Conservation (phyloP, 2,888 invertebrate species). For the Bombylius major region DNA sequence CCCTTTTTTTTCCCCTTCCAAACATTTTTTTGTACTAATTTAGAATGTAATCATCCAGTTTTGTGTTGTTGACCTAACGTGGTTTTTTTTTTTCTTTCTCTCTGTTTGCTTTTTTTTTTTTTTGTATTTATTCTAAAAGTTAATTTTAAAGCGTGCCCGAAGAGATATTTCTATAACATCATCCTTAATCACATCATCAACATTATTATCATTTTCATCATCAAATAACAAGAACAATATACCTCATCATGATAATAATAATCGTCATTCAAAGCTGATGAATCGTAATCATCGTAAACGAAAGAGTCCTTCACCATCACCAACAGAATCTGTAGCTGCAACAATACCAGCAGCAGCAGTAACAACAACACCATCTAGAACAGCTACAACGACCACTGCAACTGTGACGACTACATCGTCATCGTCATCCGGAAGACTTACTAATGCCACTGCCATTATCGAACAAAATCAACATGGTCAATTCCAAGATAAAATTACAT, state of each 20-base stretch:
- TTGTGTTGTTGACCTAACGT: not conserved
- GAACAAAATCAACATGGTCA: not conserved
- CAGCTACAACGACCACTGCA: not conserved
- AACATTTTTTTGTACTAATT: no score
- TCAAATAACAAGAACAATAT: not conserved
- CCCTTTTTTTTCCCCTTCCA: no score
- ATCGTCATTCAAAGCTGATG: not conserved
- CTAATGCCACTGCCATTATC: no score
- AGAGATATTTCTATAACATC: constrained; percentile 10
- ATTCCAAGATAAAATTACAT: not conserved
- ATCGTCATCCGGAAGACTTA: not conserved
- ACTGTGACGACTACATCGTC: not conserved
- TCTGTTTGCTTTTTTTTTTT: not conserved
- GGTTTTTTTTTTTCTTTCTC: constrained; percentile 1
- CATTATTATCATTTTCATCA: not conserved
- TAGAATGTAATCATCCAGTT: not conserved
- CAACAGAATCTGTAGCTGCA: not conserved
- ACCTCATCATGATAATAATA: not conserved
- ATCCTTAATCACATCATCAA: not conserved
- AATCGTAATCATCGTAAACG: not conserved
- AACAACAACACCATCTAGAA: no score
- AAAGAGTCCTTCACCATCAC: constrained; percentile 4
- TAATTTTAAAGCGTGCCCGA: constrained; percentile 15
- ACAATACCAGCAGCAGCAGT: no score
- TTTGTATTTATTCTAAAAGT: constrained; percentile 8